Evolutionary conservation across 2,113 vertebrate species (phyloP), one percentile per base, ranked within the genome.

Genomic region (Thunnus thynnus): DNA sequence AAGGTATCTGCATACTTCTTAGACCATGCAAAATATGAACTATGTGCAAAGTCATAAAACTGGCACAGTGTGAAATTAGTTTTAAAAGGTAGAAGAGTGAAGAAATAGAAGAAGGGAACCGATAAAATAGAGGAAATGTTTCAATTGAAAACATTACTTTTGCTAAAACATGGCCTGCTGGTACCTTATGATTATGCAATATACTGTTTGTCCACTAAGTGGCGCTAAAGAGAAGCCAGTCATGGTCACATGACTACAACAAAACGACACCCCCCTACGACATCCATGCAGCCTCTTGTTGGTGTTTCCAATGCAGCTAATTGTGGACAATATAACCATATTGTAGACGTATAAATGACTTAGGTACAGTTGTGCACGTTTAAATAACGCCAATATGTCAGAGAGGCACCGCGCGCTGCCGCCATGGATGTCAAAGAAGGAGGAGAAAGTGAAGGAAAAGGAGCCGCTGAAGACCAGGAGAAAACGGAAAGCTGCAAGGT

Each of bases 381-480:
- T 3, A 46, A 1, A 5, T 2, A 25, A 22, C 32, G 6, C 1
- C 14, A 20, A 2, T 4, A 95, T 95, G 94, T 57, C 87, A 2
- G 84, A 71, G 2, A 90, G 66, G 14, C 89, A 10, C 13, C 82
- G 94, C 55, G 57, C 76, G 25, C 86, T 95, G 62, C 95, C 95
- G 25, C 5, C 82, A 2, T 95, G 95, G 95, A 95, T 95, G 94
- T n/a, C 52, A 20, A 77, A 79, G 18, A 78, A 81, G n/a, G 47
- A 73, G 0, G n/a, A 47, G 46, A 47, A 60, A 51, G 46, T 3
- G 27, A 89, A 56, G 6, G 54, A 75, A 16, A 90, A 77, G 4
- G 13, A 85, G 71, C 73, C 61, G 20, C 20, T 71, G 63, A 88
- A 54, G 64, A 88, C 63, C n/a, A 65, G 2, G 47, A 85, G 67